Conservation (phyloP, 1,140 invertebrate species). For the Tribolium castaneum region DNA sequence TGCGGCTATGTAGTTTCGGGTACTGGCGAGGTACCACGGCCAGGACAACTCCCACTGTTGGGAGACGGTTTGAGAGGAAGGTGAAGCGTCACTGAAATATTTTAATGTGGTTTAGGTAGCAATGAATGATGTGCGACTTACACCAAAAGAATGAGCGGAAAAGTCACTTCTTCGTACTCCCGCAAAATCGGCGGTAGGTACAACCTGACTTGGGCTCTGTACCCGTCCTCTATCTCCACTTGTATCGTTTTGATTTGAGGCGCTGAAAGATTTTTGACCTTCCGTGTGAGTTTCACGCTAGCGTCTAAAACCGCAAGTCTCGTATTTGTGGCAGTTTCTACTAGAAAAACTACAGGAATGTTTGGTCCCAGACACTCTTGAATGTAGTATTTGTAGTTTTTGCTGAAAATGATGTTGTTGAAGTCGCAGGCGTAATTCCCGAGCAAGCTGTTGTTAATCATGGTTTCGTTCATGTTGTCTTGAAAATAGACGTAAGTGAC, state of each 20-base stretch:
- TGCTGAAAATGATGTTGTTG: slow-evolving; percentile 74
- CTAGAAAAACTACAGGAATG: slow-evolving; percentile 73
- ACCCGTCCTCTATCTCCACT: slow-evolving; percentile 68
- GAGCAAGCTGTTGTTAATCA: slow-evolving; percentile 55
- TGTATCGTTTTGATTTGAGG: slow-evolving; percentile 62
- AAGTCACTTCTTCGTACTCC: slow-evolving; percentile 83
- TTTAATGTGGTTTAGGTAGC: not conserved
- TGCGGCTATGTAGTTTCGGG: slow-evolving; percentile 81
- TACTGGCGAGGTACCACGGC: slow-evolving; percentile 81
- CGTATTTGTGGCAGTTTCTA: slow-evolving; percentile 68
- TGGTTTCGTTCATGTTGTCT: slow-evolving; percentile 57
- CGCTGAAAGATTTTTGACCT: slow-evolving; percentile 54
- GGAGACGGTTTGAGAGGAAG: slow-evolving; percentile 80
- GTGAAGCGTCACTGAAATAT: slow-evolving; percentile 74
- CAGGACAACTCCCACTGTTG: slow-evolving; percentile 79
- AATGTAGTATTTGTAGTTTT: slow-evolving; percentile 69
- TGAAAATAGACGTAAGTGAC: slow-evolving; percentile 49
- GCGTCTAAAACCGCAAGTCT: slow-evolving; percentile 70
- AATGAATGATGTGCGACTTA: slow-evolving; percentile 65
- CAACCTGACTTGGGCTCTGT: slow-evolving; percentile 73
- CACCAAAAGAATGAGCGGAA: slow-evolving; percentile 84
- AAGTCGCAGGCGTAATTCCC: slow-evolving; percentile 72
- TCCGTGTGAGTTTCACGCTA: slow-evolving; percentile 57
- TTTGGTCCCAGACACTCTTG: slow-evolving; percentile 80
- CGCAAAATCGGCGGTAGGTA: slow-evolving; percentile 80